Conservation (phyloP, 2,113 vertebrate genomes). For the Speoplatyrhinus poulsoni region DNA sequence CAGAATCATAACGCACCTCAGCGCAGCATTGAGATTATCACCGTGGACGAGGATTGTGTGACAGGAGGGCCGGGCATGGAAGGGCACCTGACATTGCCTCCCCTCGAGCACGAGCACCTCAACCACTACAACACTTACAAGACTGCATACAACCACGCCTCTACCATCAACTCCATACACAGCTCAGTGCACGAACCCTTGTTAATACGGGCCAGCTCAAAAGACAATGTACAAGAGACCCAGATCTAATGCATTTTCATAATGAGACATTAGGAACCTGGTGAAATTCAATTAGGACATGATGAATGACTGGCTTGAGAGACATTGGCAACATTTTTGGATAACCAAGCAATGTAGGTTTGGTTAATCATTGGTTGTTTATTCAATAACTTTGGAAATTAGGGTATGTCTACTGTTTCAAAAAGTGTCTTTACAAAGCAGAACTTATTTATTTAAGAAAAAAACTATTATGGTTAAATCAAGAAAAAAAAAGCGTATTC, state of each 20-base stretch:
- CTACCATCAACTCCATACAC: constrained; percentile 99
- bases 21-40: constrained; percentile 97
- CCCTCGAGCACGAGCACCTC: constrained; percentile 97
- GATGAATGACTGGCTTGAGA: constrained; percentile 38
- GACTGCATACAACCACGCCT: constrained; percentile 95
- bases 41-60: constrained; percentile 96
- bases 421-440: constrained; percentile 99
- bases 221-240: constrained; percentile 99
- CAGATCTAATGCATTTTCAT: constrained; percentile 86
- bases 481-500: constrained; percentile 89
- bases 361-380: constrained; percentile 73
- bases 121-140: constrained; percentile 99
- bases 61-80: constrained; percentile 91
- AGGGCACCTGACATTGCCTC: constrained; percentile 94
- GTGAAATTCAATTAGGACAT: constrained; percentile 59
- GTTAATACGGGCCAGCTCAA: constrained; percentile 99
- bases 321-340: constrained; percentile 34
- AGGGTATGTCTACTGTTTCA: constrained; percentile 98
- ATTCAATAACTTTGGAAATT: constrained; percentile 90
- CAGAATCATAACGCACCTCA: constrained; percentile 95
- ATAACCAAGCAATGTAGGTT: constrained; percentile 46
- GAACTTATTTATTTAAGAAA: constrained; percentile 99
- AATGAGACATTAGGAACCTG: constrained; percentile 54
- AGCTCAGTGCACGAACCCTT: constrained; percentile 99
- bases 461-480: constrained; percentile 98